phyloP scores from a whole-genome alignment of 2,113 vertebrate genomes.

The Actenoides lindsayi region DNA sequence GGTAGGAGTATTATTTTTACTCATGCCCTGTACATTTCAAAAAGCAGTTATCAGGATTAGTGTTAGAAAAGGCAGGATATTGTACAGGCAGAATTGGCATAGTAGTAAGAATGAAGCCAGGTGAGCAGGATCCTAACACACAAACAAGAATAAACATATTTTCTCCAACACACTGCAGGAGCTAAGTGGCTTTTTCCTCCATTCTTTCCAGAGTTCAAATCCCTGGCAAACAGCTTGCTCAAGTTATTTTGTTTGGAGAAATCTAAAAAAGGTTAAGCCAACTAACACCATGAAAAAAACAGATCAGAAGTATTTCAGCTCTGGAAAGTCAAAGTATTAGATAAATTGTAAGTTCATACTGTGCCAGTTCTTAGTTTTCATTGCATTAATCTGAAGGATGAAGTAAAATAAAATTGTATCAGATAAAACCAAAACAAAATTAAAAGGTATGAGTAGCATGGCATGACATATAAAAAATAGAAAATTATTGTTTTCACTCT shows the following conservation, averaged over 20 bases:
- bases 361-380: slow-evolving; percentile 43
- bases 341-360: slow-evolving; percentile 40
- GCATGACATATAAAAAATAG: not conserved
- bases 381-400: slow-evolving; percentile 45
- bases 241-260: slow-evolving; percentile 54
- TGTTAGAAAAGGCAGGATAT: not conserved
- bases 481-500: slow-evolving; percentile 22
- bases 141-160: slow-evolving; percentile 8
- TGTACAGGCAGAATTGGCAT: not conserved
- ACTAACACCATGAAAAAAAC: slow-evolving; percentile 52
- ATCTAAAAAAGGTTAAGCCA: slow-evolving; percentile 63
- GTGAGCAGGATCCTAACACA: not conserved
- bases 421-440: slow-evolving; percentile 8
- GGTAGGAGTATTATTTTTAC: not conserved
- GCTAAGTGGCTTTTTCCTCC: not conserved
- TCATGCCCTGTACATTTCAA: not conserved
- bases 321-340: slow-evolving; percentile 59
- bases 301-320: slow-evolving; percentile 40
- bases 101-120: not conserved
- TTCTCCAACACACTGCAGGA: not conserved
- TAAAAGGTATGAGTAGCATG: not conserved
- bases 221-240: slow-evolving; percentile 28
- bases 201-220: slow-evolving; percentile 30
- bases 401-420: slow-evolving; percentile 54
- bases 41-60: not conserved